Evolutionary conservation across 1,140 invertebrate genomes (phyloP), one percentile per base, ranked within the genome.

Genomic region (Ladona fulva): DNA sequence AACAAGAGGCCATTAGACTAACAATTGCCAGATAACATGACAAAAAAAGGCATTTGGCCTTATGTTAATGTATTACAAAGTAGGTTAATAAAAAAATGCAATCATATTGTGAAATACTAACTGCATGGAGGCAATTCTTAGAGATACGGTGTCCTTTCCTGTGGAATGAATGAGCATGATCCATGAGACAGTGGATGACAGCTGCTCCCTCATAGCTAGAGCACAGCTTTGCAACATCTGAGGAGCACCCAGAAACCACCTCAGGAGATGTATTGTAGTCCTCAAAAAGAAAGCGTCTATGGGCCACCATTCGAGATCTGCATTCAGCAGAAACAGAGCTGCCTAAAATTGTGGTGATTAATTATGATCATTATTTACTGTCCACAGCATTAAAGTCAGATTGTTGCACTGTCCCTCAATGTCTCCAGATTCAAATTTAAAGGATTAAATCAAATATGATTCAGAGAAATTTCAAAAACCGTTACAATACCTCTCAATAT

Each of bases 101-200:
- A 24, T 1, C 74, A 75, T 75, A 22, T 25, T 11, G 0, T 19
- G 24, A 75, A 24, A 16, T 76, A 42, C 76, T 42, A 16, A 42
- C 37, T 25, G 37, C 44, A 25, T 25, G 37, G 24, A 24, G n/a
- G 25, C 44, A 42, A 76, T 22, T 42, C 76, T 37, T 76, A 24
- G 76, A 24, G 37, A 42, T 25, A 19, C 44, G 76, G 24, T 52
- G 44, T 8, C 44, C 37, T 25, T 25, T 25, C 10, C 76, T 8
- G 37, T 24, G 24, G 12, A 42, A 52, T 25, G 44, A 5, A 16
- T 42, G 76, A 25, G 95, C 93, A 86, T 96, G 92, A 76, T 94
- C 92, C 95, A 99, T 97, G 74, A 99, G 86, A 84, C 97, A 99
- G 85, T 99, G 97, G 80, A 99, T 92, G 0, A 96, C 96, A 29